Evolutionary conservation across 2,113 vertebrate species (phyloP), one percentile per base, ranked within the genome.

Genomic region (Steatornis caripensis): DNA sequence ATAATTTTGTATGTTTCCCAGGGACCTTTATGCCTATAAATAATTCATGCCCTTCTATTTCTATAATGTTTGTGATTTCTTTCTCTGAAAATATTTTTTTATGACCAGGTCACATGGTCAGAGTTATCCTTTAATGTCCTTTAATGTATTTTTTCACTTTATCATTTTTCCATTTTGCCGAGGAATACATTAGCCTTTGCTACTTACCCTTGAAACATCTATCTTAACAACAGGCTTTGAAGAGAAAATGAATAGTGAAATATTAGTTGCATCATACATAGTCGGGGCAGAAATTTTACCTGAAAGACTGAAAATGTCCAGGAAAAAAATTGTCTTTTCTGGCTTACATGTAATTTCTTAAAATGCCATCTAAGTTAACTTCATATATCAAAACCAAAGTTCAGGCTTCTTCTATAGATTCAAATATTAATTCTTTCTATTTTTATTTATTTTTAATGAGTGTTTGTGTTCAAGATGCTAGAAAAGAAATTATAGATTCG

Each of bases 141-240:
- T 96, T 97, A 97, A 97, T 97, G 93, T 91, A 71, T 97, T 96
- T 97, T 91, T 93, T 86, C 70, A 79, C 83, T 97, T 97, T 94
- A 95, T 96, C 75, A 95, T 98, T 98, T 98, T 98, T 96, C 93
- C 95, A 97, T 97, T 98, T 98, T 96, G 45, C 87, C 80, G 87
- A 88, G 55, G 97, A 98, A 98, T 98, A 97, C 93, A 98, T 98
- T 98, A 98, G 93, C 94, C 93, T 98, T 97, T 97, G 92, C 76
- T 94, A 85, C 68, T 92, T 95, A 92, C 87, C 76, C 93, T 98
- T 91, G 87, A 95, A 97, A 94, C 69, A 96, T 89, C 78, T 93
- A 93, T 87, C 96, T 96, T 89, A 84, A 86, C 70, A 95, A 66
- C 78, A 85, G 70, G 36, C 71, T 96, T 95, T 84, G 78, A 96